Conservation (phyloP, 2,113 vertebrate genomes). For the Danio rerio region DNA sequence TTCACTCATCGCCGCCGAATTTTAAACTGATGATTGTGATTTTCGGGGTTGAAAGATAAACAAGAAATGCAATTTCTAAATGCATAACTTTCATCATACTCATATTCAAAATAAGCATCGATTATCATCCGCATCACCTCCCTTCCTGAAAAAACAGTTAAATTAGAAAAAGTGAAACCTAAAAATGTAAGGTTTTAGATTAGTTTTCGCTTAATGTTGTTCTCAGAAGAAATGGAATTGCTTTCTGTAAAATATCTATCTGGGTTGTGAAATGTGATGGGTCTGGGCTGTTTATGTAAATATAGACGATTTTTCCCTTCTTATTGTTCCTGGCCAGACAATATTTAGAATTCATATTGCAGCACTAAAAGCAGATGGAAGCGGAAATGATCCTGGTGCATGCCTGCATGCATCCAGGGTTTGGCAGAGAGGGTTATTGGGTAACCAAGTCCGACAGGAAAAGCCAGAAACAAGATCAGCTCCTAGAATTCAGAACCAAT, state of each 20-base stretch:
- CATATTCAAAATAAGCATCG: conserved; percentile 21
- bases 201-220: not conserved
- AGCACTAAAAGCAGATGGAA: conserved; percentile 35
- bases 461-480: not conserved
- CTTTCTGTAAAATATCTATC: conserved; percentile 31
- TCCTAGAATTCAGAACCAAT: not conserved
- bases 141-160: not conserved
- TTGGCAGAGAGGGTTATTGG: not conserved
- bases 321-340: conserved; percentile 34
- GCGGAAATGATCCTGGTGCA: conserved; percentile 29
- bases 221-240: conserved; percentile 10
- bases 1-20: conserved; percentile 24
- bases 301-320: conserved; percentile 9
- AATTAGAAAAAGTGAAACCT: conserved; percentile 13
- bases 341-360: conserved; percentile 47
- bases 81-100: conserved; percentile 24
- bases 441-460: not conserved
- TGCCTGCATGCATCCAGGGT: conserved; percentile 17
- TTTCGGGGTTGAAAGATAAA: conserved; percentile 22
- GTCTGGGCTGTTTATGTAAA: conserved; percentile 34
- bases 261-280: conserved; percentile 28
- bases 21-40: conserved; percentile 3
- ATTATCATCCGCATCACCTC: conserved; percentile 6
- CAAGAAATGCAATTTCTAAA: conserved; percentile 30
- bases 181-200: conserved; percentile 34